Percentiles rank a stretch among this genome's conserved stretches.
Evolutionary conservation across 1,140 invertebrate genomes (phyloP).

Genomic region (Trachymyrmex septentrionalis): DNA sequence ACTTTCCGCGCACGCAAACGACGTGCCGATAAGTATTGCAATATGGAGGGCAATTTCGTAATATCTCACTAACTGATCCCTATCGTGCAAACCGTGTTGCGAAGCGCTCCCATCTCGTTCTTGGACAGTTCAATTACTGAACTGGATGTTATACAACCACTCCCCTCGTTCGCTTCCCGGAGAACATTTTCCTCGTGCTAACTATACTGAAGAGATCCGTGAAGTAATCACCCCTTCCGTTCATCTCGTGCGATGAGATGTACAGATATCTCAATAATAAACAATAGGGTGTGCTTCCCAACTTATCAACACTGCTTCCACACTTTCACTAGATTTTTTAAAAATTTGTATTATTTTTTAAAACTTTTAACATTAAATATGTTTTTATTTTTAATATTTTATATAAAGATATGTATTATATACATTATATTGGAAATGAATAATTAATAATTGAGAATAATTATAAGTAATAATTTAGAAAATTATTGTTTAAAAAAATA

Average conservation of each 20-base stretch:
- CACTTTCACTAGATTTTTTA: not conserved
- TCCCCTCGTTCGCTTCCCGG: not conserved
- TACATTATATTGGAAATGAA: too few relatives aligned
- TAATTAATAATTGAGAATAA: too few relatives aligned
- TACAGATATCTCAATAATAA: slow-evolving; percentile 57
- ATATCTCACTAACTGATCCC: slow-evolving; percentile 62
- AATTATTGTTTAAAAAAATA: not conserved
- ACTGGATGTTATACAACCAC: slow-evolving; percentile 46
- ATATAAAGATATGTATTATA: too few relatives aligned
- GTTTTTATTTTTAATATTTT: not conserved
- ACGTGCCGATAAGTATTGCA: slow-evolving; percentile 60
- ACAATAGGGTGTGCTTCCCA: slow-evolving; percentile 4
- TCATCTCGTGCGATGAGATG: slow-evolving; percentile 31
- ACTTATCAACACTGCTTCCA: not conserved
- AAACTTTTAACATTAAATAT: not conserved
- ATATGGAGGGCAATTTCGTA: slow-evolving; percentile 63
- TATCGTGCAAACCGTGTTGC: slow-evolving; percentile 58
- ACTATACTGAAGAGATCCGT: slow-evolving; percentile 43
- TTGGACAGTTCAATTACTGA: slow-evolving; percentile 71
- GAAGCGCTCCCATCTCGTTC: slow-evolving; percentile 56
- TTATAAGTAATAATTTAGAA: not conserved
- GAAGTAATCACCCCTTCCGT: slow-evolving; percentile 44
- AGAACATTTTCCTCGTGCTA: slow-evolving; percentile 51
- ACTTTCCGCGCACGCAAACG: slow-evolving; percentile 35
- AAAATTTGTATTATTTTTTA: too few relatives aligned